Percentiles rank a stretch among this genome's conserved stretches.
These are phyloP conservation scores for Plutomurus gul DNA, from an alignment of 1,140 invertebrate genomes.

Conservation along the genomic window DNA sequence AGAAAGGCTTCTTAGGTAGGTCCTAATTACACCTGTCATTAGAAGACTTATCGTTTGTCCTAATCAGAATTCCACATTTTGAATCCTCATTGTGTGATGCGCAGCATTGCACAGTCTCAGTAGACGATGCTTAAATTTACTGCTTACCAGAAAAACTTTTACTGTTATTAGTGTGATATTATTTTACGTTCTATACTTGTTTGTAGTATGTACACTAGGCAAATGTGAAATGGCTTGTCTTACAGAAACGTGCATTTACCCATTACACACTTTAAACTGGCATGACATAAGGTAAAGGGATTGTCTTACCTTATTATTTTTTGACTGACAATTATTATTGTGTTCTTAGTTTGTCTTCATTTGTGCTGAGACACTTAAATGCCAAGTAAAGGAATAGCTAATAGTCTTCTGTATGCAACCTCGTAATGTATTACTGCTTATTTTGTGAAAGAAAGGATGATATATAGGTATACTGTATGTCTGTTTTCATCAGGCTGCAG, in stretches of 20 bases:
- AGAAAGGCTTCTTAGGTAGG: not conserved
- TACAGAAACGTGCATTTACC: not conserved
- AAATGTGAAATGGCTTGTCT: slow-evolving; percentile 23
- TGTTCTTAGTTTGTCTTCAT: slow-evolving; percentile 27
- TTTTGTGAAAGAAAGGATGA: not conserved
- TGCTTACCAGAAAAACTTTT: slow-evolving; percentile 4
- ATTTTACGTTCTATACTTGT: too few species aligned
- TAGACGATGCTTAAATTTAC: not conserved
- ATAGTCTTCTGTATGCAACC: not conserved
- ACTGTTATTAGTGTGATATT: not conserved
- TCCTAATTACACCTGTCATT: slow-evolving; percentile 48
- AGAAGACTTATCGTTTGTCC: slow-evolving; percentile 38
- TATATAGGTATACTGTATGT: too few species aligned
- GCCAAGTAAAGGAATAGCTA: not conserved
- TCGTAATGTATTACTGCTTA: not conserved
- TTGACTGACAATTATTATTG: slow-evolving; percentile 31
- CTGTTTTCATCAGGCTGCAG: too few species aligned
- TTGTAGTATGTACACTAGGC: slow-evolving; percentile 8
- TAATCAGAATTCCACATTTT: slow-evolving; percentile 37
- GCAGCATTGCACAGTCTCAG: not conserved
- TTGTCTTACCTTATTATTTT: slow-evolving; percentile 16
- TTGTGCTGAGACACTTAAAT: slow-evolving; percentile 27
- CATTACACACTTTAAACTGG: not conserved
- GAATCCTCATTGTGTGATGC: not conserved
- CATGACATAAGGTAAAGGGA: slow-evolving; percentile 13